Percentiles rank a stretch among this genome's conserved stretches.
Evolutionary conservation across 2,888 invertebrate species (phyloP).

Genomic region (Eledona agricola): DNA sequence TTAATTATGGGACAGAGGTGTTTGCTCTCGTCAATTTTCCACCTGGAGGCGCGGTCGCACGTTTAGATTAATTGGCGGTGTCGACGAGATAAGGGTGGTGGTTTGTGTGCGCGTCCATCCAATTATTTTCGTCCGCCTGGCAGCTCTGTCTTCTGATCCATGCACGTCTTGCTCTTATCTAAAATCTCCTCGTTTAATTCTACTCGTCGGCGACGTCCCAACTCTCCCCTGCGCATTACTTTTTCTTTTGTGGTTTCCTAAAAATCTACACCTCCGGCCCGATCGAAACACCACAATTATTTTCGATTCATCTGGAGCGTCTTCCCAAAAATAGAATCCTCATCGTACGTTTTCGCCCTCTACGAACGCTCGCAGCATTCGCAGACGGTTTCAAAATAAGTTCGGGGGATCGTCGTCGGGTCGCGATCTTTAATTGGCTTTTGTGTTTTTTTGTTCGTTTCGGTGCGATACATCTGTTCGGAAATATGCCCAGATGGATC

Average conservation of each 20-base stretch:
- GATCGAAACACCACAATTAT: no score
- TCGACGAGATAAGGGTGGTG: constrained; percentile 27
- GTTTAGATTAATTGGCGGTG: constrained; percentile 18
- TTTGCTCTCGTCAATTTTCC: constrained; percentile 1
- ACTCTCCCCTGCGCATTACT: constrained; percentile 18
- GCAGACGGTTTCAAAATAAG: constrained; percentile 32
- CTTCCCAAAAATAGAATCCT: constrained; percentile 19
- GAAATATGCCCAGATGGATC: constrained; percentile 11
- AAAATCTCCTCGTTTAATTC: constrained; percentile 32
- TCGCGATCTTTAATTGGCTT: constrained; percentile 19
- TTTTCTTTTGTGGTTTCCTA: no score
- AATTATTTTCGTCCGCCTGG: constrained; percentile 21
- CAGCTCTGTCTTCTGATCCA: constrained; percentile 9
- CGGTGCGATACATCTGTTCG: constrained; percentile 10
- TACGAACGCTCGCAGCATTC: constrained; percentile 25
- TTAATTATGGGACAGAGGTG: no score
- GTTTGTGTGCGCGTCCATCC: constrained; percentile 11
- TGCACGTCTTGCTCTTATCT: constrained; percentile 23
- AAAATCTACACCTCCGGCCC: no score
- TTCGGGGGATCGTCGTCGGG: constrained; percentile 5
- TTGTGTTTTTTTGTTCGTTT: constrained; percentile 15
- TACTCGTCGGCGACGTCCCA: constrained; percentile 15
- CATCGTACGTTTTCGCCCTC: no score
- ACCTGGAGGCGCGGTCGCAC: constrained; percentile 17
- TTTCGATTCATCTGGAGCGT: constrained; percentile 6